Percentiles rank a stretch among this genome's conserved stretches.
These are phyloP conservation scores for Sebastes ruberrimus DNA, from an alignment of 2,797 vertebrate genomes.

Conservation along the genomic window DNA sequence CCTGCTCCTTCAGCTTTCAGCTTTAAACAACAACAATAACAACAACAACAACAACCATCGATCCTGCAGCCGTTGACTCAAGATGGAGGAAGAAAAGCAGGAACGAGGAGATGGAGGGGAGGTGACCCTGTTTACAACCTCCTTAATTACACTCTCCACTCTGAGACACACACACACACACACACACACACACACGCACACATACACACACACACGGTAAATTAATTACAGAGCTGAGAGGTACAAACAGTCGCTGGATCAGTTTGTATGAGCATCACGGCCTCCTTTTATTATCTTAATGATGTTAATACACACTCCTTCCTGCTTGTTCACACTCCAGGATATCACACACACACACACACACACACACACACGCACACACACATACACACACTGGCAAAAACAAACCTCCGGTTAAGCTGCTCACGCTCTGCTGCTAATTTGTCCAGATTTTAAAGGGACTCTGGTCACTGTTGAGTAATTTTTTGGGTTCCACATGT, in stretches of 20 bases:
- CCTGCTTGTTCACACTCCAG: not conserved
- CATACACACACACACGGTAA: not conserved
- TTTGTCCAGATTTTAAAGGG: slow-evolving; percentile 21
- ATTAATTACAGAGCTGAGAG: not conserved
- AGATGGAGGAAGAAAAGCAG: not conserved
- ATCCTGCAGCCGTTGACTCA: not conserved
- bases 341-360: not conserved
- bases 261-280: not conserved
- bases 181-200: not conserved
- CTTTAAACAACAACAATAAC: not conserved
- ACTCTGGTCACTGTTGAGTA: not conserved
- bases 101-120: not conserved
- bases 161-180: slow-evolving; percentile 1
- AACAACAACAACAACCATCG: not conserved
- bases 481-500: not conserved
- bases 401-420: not conserved
- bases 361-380: not conserved
- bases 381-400: not conserved
- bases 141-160: not conserved
- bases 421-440: not conserved
- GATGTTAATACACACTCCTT: slow-evolving; percentile 4
- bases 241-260: not conserved
- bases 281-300: slow-evolving; percentile 8
- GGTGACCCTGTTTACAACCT: slow-evolving; percentile 6
- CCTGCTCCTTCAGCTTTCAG: too few species aligned